Percentiles rank a stretch among this genome's conserved stretches.
Conservation (phyloP, 2,113 vertebrate species). For the Euleptes europaea region DNA sequence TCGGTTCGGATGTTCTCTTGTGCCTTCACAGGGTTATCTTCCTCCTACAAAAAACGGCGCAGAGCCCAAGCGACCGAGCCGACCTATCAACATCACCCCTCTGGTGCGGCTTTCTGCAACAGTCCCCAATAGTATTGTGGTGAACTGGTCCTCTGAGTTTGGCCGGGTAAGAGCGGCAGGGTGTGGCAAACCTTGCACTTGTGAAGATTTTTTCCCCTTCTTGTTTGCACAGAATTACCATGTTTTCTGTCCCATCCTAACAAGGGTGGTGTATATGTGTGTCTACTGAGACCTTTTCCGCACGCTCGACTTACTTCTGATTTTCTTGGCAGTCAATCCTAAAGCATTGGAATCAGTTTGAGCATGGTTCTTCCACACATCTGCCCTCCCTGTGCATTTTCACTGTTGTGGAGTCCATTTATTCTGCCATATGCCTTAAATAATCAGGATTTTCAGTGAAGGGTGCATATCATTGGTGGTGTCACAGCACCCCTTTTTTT, state of each 20-base stretch:
- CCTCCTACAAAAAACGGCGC: slow-evolving; percentile 77
- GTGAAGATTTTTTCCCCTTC: neutral
- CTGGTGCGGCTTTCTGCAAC: slow-evolving; percentile 75
- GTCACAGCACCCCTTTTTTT: too few relatives aligned
- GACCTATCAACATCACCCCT: slow-evolving; percentile 77
- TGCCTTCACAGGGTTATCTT: slow-evolving; percentile 71
- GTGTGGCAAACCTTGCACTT: neutral
- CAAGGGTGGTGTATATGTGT: neutral
- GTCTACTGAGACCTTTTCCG: neutral
- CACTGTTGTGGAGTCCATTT: too few relatives aligned
- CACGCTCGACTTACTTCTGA: too few relatives aligned
- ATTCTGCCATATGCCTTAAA: too few relatives aligned
- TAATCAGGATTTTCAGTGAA: too few relatives aligned
- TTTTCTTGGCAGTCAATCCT: too few relatives aligned
- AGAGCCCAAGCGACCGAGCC: slow-evolving; percentile 77
- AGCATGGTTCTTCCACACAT: too few relatives aligned
- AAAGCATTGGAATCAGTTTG: too few relatives aligned
- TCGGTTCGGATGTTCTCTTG: neutral
- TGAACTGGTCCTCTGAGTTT: slow-evolving; percentile 81
- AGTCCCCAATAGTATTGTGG: slow-evolving; percentile 72
- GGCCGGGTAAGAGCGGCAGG: slow-evolving; percentile 68
- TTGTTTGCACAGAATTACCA: neutral
- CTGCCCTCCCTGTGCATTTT: too few relatives aligned
- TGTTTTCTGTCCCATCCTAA: too few relatives aligned
- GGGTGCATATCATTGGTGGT: too few relatives aligned